These are phyloP conservation scores for Leuciscus idus DNA, from an alignment of 2,113 vertebrate species.

Conservation along the genomic window DNA sequence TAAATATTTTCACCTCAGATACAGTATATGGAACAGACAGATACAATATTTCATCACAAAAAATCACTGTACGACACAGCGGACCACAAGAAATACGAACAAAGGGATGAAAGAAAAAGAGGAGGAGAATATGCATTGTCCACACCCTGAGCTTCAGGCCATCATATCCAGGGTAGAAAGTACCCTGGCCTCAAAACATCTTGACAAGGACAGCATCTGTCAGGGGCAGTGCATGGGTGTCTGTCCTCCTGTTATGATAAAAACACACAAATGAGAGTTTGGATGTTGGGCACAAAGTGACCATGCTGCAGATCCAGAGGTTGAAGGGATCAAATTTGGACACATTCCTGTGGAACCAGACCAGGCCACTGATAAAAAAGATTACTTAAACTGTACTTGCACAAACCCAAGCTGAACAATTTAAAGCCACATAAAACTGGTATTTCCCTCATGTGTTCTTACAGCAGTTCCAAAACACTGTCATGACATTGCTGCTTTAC, in stretches of 20 bases:
- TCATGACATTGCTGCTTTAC: slow-evolving; percentile 35
- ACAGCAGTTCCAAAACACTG: slow-evolving; percentile 41
- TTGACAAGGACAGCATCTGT: slow-evolving; percentile 56
- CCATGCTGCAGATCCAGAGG: slow-evolving; percentile 58
- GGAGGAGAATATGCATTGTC: slow-evolving; percentile 63
- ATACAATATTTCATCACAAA: slow-evolving; percentile 83
- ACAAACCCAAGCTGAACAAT: slow-evolving; percentile 51
- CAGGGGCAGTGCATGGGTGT: slow-evolving; percentile 57
- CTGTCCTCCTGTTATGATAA: slow-evolving; percentile 64
- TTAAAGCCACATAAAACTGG: slow-evolving; percentile 49
- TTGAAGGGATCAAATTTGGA: slow-evolving; percentile 47
- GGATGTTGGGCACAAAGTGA: slow-evolving; percentile 52
- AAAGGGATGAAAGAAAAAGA: slow-evolving; percentile 71
- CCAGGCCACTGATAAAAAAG: slow-evolving; percentile 42
- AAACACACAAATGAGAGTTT: slow-evolving; percentile 57
- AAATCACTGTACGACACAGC: slow-evolving; percentile 83
- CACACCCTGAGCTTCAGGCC: slow-evolving; percentile 65
- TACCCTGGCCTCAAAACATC: slow-evolving; percentile 49
- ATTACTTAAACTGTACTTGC: slow-evolving; percentile 43
- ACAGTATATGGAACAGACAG: slow-evolving; percentile 86
- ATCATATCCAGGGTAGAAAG: slow-evolving; percentile 47
- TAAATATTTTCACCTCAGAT: slow-evolving; percentile 85
- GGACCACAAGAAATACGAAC: slow-evolving; percentile 81
- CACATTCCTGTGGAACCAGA: slow-evolving; percentile 36
- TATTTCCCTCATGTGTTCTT: slow-evolving; percentile 36